Evolutionary conservation across 2,113 vertebrate genomes (phyloP).

Genomic region (Poicephalus meyeri): DNA sequence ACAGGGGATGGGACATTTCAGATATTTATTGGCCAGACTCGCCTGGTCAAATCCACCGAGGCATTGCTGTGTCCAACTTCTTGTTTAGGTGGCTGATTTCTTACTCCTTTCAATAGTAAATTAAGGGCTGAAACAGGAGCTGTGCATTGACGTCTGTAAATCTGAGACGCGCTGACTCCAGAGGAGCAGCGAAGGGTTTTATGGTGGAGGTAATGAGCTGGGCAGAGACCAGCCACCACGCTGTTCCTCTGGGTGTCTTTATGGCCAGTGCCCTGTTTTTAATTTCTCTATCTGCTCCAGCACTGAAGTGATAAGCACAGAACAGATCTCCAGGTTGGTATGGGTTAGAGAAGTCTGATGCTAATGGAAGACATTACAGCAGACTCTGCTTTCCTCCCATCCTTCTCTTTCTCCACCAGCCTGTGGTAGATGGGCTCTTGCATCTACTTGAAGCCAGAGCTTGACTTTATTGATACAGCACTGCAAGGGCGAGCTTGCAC

Average conservation of each 20-base stretch:
- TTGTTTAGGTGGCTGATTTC: not conserved
- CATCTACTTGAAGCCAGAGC: not conserved
- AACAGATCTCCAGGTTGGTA: not conserved
- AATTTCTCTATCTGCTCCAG: not conserved
- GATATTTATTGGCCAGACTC: not conserved
- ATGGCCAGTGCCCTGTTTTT: not conserved
- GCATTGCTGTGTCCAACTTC: not conserved
- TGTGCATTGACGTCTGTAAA: not conserved
- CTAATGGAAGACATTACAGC: not conserved
- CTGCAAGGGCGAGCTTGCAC: not conserved
- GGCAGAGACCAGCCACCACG: not conserved
- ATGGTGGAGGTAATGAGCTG: not conserved
- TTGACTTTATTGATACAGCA: not conserved
- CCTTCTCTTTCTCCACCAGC: not conserved
- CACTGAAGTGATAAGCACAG: not conserved
- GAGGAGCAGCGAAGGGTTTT: not conserved
- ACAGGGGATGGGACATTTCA: not conserved
- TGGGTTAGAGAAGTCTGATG: not conserved
- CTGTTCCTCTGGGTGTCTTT: not conserved
- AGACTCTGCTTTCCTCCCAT: not conserved
- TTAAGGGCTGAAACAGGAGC: not conserved
- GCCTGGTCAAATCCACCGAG: not conserved
- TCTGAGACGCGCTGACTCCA: accelerated
- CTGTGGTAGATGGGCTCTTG: not conserved
- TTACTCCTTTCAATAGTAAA: not conserved